Percentiles rank a stretch among this genome's conserved stretches.
Conservation (phyloP, 2,888 invertebrate species). For the Caenorhabditis sp. region DNA sequence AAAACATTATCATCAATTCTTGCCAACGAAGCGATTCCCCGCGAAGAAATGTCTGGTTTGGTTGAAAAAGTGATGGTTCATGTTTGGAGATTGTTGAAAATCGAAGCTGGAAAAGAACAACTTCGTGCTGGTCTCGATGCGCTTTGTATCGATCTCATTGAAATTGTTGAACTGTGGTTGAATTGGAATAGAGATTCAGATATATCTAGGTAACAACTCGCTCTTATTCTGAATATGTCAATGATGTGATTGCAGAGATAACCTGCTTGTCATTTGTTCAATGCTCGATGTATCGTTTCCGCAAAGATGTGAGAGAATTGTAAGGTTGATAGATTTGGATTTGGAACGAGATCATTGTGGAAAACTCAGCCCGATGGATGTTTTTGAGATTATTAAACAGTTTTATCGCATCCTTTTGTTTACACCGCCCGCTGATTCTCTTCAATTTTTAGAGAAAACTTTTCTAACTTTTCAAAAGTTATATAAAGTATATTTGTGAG, state of each 20-base stretch:
- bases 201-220: conserved; percentile 5
- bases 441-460: conserved; percentile 44
- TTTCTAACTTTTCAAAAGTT: conserved; percentile 31
- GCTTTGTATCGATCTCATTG: conserved; percentile 60
- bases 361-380: conserved; percentile 38
- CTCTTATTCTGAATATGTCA: neutral
- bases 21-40: conserved; percentile 21
- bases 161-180: conserved; percentile 64
- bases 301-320: conserved; percentile 35
- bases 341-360: conserved; percentile 20
- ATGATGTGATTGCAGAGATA: conserved; percentile 7
- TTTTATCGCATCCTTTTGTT: conserved; percentile 64
- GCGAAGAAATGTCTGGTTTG: conserved; percentile 31
- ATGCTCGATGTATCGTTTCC: conserved; percentile 37
- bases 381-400: conserved; percentile 54
- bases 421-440: conserved; percentile 49
- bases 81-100: conserved; percentile 56
- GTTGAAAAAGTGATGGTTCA: conserved; percentile 54
- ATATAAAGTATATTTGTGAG: neutral
- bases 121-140: conserved; percentile 59
- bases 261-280: conserved; percentile 21
- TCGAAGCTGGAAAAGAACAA: conserved; percentile 47
- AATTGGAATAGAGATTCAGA: conserved; percentile 17
- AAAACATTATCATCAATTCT: conserved; percentile 35
- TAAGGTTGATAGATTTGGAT: conserved; percentile 28